Base-by-base conservation (phyloP, 2,797 vertebrate species). In the Aselliscus stoliczkanus region DNA sequence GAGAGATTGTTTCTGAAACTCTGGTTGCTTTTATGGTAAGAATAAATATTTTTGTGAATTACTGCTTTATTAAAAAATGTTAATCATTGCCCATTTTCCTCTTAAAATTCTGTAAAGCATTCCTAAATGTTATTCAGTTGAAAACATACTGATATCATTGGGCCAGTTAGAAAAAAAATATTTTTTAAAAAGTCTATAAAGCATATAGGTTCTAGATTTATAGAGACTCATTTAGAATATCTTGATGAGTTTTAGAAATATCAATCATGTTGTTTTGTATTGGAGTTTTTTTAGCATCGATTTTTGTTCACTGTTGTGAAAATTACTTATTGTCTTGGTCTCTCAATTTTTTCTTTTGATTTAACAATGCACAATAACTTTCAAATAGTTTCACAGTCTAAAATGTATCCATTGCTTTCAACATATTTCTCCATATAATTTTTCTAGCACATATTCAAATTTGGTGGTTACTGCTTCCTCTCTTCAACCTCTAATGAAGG, bases 21-120 rank as follows among this genome's bases (percentile, higher is more conserved):
- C 83, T 99, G 96, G 98, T 98, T 90, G 99, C 99, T 2, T 99
- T 99, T 93, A 98, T 99, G 99, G 99, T 99, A 96, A 98, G 99
- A 11, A 15, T 77, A 21, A 69, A 44, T 47, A 21, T 20, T 88
- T 77, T 62, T n/a, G 52, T 20, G 20, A 64, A 92, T 92, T 88
- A 42, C 13, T 82, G 2, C 8, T 95, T 96, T 64, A 27, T 42
- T 94, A 47, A 77, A 72, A 84, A 62, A 14, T 18, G 89, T 37
- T 20, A 65, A 34, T 13, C 42, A 15, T 15, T 4, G 0, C 86
- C 64, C 2, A 39, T 69, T 86, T 93, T 75, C 20, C 23, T 13
- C 25, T 96, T 70, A 85, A 88, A 92, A 52, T 65, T 82, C 13
- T 76, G 23, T 88, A 3, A 72, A 15, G 29, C 37, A 60, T 94